A percentile compares a stretch with the other conserved stretches of the same genome.
Evolutionary conservation across 2,113 vertebrate genomes (phyloP).

Genomic region (Psephotus haematonotus): DNA sequence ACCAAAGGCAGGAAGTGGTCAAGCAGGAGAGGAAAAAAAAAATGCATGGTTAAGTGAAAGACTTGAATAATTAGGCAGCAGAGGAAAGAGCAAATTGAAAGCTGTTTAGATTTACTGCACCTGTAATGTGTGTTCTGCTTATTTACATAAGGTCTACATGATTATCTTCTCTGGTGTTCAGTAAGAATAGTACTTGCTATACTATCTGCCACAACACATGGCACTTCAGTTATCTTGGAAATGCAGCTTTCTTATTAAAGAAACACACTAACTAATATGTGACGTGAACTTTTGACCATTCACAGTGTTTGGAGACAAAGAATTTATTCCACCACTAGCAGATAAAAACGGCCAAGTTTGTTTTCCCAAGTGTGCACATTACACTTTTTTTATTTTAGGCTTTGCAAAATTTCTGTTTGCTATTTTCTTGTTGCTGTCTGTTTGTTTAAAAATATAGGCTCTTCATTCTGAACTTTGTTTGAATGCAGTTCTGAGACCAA

Average conservation of each 20-base stretch:
- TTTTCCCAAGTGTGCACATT: neutral
- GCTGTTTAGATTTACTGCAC: constrained; percentile 40
- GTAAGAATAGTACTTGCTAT: constrained; percentile 66
- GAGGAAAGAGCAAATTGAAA: constrained; percentile 49
- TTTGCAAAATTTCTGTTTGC: neutral
- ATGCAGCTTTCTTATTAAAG: constrained; percentile 47
- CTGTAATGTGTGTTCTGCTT: constrained; percentile 55
- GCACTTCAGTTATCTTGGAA: constrained; percentile 65
- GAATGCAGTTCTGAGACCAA: neutral
- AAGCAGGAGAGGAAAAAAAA: neutral
- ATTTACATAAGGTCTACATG: constrained; percentile 65
- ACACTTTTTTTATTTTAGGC: neutral
- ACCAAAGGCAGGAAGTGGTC: neutral
- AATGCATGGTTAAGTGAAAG: neutral
- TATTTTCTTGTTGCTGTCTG: neutral
- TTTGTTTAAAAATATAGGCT: neutral
- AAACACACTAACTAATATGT: constrained; percentile 7
- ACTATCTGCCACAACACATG: constrained; percentile 26
- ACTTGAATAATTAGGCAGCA: constrained; percentile 17
- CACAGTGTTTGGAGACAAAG: neutral
- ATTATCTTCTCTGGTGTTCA: constrained; percentile 63
- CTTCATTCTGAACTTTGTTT: neutral
- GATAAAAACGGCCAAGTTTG: neutral
- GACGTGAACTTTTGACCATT: constrained; percentile 48
- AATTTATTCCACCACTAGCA: neutral